These are phyloP conservation scores for Pteronotus mesoamericanus DNA, from an alignment of 2,797 vertebrate genomes.

Conservation along the genomic window DNA sequence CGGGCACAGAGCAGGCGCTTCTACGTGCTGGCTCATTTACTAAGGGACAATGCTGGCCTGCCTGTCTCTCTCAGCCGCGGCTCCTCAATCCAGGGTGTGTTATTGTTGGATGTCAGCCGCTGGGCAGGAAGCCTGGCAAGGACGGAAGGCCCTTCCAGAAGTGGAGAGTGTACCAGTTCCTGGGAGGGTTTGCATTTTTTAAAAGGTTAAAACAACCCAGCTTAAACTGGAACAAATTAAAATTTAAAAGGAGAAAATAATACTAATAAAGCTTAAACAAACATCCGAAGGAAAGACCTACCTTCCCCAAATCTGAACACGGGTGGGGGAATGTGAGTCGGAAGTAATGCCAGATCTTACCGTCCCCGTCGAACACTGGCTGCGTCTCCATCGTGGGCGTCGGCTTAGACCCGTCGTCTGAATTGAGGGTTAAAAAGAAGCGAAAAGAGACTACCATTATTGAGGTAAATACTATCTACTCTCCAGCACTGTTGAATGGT, in stretches of 20 bases:
- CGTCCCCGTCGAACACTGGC: constrained; percentile 92
- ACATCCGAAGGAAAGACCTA: constrained; percentile 52
- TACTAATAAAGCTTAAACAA: constrained; percentile 22
- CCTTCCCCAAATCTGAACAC: constrained; percentile 41
- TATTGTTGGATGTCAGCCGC: constrained; percentile 68
- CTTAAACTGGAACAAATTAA: constrained; percentile 1
- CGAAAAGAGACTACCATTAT: constrained; percentile 99
- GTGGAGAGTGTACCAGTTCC: constrained; percentile 54
- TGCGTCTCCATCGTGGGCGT: constrained; percentile 97
- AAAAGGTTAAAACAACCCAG: constrained; percentile 47
- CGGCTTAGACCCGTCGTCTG: constrained; percentile 98
- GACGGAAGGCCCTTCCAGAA: constrained; percentile 69
- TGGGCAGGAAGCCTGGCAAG: constrained; percentile 50
- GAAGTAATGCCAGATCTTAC: constrained; percentile 81
- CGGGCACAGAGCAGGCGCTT: background rate
- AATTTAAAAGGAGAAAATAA: constrained; percentile 41
- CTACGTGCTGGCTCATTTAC: background rate
- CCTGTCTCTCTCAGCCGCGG: constrained; percentile 9
- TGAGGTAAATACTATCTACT: constrained; percentile 99
- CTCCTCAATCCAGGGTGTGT: constrained; percentile 57
- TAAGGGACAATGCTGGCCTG: background rate
- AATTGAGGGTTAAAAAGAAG: constrained; percentile 99
- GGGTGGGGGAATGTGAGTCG: background rate
- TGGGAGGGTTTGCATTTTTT: constrained; percentile 46
- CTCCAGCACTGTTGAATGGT: constrained; percentile 99